Base-by-base conservation (phyloP, 2,113 vertebrate species). In the Nymphicus hollandicus region DNA sequence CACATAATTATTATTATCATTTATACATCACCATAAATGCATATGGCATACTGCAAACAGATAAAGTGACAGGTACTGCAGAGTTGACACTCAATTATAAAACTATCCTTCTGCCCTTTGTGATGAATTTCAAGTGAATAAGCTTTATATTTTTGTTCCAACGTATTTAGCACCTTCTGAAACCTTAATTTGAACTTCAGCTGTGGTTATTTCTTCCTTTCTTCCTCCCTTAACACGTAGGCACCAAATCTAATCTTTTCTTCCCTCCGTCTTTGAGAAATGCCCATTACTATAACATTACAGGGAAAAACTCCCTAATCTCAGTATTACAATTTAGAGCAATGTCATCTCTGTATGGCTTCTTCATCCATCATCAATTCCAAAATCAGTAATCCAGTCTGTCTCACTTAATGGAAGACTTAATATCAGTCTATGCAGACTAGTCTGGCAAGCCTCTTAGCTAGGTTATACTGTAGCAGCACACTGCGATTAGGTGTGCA, bases 341-440 rank as follows among this genome's bases (percentile, higher is more conserved):
- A 17, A 50, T 80, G 80, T 96, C 96, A 97, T 95, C 87, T 96
- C 71, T 64, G 46, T 25, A 53, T 49, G 50, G 60, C 78, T 94
- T 81, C 79, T 96, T 94, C 81, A 96, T 92, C 92, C 83, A 95
- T 96, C 96, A 96, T 58, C 97, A 96, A 93, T 96, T 96, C 89
- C 58, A 91, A 94, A 97, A 96, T 50, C 91, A 95, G 89, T 86
- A 93, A 96, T 94, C 96, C 78, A 93, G 92, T 77, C 96, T 94
- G 78, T 85, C 79, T 90, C 94, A 89, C 86, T 97, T 96, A 96
- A 97, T 87, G 37, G 86, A 91, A 97, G 97, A 96, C 95, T 96
- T 96, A 97, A 43, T 88, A 95, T 97, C 94, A 87, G 83, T 31
- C 89, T 82, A 95, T 80, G 95, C 71, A 96, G 93, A 95, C 94